Evolutionary conservation across 2,888 invertebrate genomes (phyloP), one percentile per base, ranked within the genome.

Genomic region (Ennomos erosarius): DNA sequence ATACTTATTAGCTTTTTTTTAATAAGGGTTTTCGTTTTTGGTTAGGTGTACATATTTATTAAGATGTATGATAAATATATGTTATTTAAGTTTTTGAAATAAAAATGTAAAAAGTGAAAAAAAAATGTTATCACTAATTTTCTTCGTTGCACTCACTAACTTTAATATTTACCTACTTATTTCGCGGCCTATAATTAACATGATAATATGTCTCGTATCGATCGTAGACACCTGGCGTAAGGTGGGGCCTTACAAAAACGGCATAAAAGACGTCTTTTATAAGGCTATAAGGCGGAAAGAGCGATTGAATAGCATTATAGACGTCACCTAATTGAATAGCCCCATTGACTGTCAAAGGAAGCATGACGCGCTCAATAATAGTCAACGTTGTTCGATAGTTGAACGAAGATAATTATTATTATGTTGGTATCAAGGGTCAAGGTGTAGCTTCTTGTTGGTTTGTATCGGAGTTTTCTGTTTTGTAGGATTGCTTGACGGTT

Each of bases 281-380:
- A 46, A 34, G 33, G 42, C 37, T 35, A n/a, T 10, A 35, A 10
- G 1, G 34, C 39, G 49, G 45, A 44, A 50, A 35, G 9, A 34
- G 38, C 26, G 9, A 44, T 37, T 48, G 47, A 48, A 49, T 42
- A 34, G 51, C 34, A 45, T 54, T 52, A 55, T 58, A 43, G 57
- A 54, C 38, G 45, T 35, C 35, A 11, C 36, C 45, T 59, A 59
- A 66, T 62, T 57, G 59, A 59, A 66, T 39, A 13, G 45, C 43
- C 59, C 49, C 54, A 51, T 49, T 46, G 55, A 53, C 16, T 47
- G 12, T 35, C 8, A 11, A 44, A 37, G 38, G 33, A n/a, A 47
- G 10, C 11, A 34, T 44, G 49, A 42, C 35, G 54, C 40, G 11
- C 16, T 16, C 16, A 16, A 16, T 16, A 16, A 6, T 45, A 8